These are phyloP conservation scores for Sander lucioperca DNA, from an alignment of 2,113 vertebrate species.

Conservation along the genomic window DNA sequence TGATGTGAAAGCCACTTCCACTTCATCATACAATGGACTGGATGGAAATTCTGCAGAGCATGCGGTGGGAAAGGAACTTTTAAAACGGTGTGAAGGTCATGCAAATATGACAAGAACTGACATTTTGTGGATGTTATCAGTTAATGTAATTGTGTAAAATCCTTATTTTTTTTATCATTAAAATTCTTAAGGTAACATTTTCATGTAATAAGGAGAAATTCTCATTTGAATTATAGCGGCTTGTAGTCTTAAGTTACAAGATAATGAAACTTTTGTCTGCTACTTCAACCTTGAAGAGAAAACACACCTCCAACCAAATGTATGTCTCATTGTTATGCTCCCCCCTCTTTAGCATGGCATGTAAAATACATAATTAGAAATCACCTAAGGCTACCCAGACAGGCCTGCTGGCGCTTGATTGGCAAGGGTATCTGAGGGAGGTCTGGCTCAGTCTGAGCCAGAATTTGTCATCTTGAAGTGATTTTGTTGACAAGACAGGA, in stretches of 20 bases:
- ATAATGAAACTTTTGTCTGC: conserved; percentile 36
- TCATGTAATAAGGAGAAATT: neutral
- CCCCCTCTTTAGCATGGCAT: conserved; percentile 49
- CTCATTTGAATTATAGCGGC: conserved; percentile 19
- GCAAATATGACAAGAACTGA: conserved; percentile 5
- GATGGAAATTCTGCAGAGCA: conserved; percentile 45
- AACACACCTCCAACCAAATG: conserved; percentile 46
- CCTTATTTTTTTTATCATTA: neutral
- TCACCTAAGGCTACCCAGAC: conserved; percentile 74
- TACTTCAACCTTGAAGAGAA: conserved; percentile 60
- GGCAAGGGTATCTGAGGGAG: conserved; percentile 78
- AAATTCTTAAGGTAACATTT: neutral
- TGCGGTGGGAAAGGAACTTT: conserved; percentile 34
- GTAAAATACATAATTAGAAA: conserved; percentile 76
- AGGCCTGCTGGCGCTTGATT: conserved; percentile 74
- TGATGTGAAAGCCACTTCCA: conserved; percentile 77
- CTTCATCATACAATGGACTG: conserved; percentile 71
- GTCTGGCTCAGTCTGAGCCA: conserved; percentile 60
- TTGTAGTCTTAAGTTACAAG: conserved; percentile 16
- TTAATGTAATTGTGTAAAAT: conserved; percentile 20
- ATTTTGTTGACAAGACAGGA: conserved; percentile 84
- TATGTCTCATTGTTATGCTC: conserved; percentile 69
- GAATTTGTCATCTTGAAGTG: conserved; percentile 82
- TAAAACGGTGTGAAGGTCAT: conserved; percentile 57
- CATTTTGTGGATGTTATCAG: conserved; percentile 14